These are phyloP conservation scores for Eupeodes latifasciatus DNA, from an alignment of 2,888 invertebrate species.

Conservation along the genomic window DNA sequence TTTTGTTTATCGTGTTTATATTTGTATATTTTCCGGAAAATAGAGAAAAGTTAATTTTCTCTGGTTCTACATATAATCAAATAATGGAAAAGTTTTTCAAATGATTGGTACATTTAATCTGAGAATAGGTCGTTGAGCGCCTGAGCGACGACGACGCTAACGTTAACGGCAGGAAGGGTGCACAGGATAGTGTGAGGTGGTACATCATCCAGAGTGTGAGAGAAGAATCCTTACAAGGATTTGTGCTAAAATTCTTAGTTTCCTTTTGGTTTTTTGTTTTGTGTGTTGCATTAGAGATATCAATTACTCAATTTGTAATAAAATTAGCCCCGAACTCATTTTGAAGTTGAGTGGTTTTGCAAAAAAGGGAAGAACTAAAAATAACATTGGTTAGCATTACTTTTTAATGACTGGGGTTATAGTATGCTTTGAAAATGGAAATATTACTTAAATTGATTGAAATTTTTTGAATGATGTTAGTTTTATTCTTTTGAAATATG, in stretches of 20 bases:
- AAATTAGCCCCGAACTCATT: constrained; percentile 53
- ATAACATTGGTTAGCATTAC: constrained; percentile 24
- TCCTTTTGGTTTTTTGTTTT: not conserved
- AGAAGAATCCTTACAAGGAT: not conserved
- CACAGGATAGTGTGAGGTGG: no score
- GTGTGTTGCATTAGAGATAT: constrained; percentile 4
- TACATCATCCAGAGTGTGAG: not conserved
- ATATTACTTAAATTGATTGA: constrained; percentile 24
- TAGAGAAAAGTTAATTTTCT: constrained; percentile 49
- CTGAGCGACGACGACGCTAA: no score
- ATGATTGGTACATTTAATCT: constrained; percentile 43
- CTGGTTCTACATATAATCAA: constrained; percentile 60
- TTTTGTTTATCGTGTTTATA: constrained; percentile 46
- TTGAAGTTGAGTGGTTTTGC: constrained; percentile 47
- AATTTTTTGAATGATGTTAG: not conserved
- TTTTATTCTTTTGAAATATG: not conserved
- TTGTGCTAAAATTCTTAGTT: constrained; percentile 14
- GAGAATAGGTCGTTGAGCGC: not conserved
- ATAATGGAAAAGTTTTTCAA: constrained; percentile 64
- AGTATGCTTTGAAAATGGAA: not conserved
- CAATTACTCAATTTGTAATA: constrained; percentile 61
- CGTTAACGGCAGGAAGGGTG: no score
- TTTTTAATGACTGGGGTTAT: constrained; percentile 12
- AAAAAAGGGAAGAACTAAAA: constrained; percentile 12
- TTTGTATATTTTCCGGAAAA: constrained; percentile 43